phyloP scores from a whole-genome alignment of 2,113 vertebrate genomes.

The Condylura cristata region DNA sequence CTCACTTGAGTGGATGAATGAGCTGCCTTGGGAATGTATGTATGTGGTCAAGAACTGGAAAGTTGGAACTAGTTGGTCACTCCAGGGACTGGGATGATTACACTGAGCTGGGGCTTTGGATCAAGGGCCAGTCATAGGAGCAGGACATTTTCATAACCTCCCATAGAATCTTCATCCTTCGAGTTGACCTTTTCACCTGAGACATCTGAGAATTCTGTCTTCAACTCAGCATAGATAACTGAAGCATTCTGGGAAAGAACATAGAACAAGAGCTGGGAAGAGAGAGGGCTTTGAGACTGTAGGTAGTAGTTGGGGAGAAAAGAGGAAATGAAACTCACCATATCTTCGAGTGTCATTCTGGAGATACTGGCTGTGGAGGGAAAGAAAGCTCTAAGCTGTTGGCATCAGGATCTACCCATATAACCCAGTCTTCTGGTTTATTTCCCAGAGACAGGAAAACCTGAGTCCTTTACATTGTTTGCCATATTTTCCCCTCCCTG shows the following conservation, averaged over 20 bases:
- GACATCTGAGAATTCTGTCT: background rate
- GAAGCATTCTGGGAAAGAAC: background rate
- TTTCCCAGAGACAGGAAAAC: background rate
- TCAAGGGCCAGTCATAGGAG: background rate
- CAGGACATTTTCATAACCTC: background rate
- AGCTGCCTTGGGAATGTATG: background rate
- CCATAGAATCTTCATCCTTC: background rate
- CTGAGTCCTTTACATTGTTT: background rate
- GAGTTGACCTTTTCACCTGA: background rate
- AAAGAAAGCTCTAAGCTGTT: background rate
- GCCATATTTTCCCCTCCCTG: background rate
- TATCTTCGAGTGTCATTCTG: background rate
- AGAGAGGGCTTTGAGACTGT: background rate
- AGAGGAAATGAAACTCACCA: background rate
- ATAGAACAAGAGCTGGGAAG: background rate
- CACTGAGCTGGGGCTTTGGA: background rate
- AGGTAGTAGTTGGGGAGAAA: background rate
- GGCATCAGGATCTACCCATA: background rate
- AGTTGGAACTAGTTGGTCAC: background rate
- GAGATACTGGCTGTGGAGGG: background rate
- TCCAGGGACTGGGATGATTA: no score
- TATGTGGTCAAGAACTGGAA: background rate
- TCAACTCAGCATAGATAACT: conserved; percentile 43
- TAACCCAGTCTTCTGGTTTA: background rate
- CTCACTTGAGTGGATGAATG: background rate